phyloP scores from a whole-genome alignment of 2,888 invertebrate species.

The Clitarchus hookeri region DNA sequence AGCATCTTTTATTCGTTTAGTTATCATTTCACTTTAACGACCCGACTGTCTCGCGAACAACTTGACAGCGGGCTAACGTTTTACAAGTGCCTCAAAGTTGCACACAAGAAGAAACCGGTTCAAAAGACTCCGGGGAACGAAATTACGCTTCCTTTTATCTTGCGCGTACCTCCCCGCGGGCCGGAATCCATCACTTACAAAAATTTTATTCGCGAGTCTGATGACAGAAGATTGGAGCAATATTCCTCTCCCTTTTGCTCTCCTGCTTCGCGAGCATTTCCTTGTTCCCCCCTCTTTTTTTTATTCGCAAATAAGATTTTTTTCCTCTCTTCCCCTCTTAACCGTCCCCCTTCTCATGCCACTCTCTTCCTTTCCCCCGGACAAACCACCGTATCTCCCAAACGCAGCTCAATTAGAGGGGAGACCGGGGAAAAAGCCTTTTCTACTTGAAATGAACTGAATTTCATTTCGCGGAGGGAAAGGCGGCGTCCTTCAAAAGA shows the following conservation, averaged over 20 bases:
- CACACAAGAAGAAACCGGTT: no score
- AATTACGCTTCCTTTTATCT: neutral
- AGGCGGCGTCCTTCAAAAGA: neutral
- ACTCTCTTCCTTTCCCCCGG: no score
- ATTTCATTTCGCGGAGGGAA: neutral
- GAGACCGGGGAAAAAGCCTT: neutral
- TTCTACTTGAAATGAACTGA: neutral
- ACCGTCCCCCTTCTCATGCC: neutral
- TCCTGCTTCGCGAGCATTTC: neutral
- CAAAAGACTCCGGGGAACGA: neutral
- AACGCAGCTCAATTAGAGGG: neutral
- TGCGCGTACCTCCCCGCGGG: neutral
- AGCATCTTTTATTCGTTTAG: no score
- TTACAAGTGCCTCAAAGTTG: neutral
- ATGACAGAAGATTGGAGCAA: conserved; percentile 1
- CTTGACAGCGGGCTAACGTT: neutral
- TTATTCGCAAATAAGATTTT: conserved; percentile 14
- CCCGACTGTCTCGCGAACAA: neutral
- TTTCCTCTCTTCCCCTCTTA: neutral
- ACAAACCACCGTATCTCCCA: neutral
- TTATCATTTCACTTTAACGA: neutral
- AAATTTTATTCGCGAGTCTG: neutral
- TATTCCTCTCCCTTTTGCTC: neutral
- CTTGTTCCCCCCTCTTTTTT: neutral
- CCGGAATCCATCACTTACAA: neutral